Conservation (phyloP, 2,888 invertebrate species). For the Luperina nickerlii region DNA sequence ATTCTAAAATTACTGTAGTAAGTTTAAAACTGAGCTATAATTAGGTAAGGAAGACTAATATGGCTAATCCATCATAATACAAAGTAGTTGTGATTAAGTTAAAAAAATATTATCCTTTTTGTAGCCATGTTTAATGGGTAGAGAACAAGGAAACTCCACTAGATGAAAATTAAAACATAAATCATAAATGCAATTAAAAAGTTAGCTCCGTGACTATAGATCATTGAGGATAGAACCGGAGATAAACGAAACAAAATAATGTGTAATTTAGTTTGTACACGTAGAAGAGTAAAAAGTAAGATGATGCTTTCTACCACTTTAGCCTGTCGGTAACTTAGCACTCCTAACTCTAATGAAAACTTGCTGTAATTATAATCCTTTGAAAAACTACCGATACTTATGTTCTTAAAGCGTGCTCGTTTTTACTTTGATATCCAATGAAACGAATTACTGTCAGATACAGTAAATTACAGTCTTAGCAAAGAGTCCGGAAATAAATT, state of each 20-base stretch:
- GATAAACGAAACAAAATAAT: constrained; percentile 51
- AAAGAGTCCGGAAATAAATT: constrained; percentile 32
- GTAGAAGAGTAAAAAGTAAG: constrained; percentile 7
- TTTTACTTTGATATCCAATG: constrained; percentile 42
- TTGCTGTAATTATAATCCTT: constrained; percentile 37
- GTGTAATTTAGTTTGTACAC: constrained; percentile 24
- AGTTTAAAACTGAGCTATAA: constrained; percentile 22
- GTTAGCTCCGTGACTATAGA: constrained; percentile 42
- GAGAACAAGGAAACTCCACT: constrained; percentile 29
- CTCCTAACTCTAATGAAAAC: constrained; percentile 11
- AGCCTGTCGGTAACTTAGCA: constrained; percentile 34
- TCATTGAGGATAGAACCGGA: constrained; percentile 36
- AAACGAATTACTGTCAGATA: constrained; percentile 45
- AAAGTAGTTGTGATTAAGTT: constrained; percentile 1
- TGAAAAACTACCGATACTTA: constrained; percentile 37
- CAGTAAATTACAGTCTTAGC: constrained; percentile 38
- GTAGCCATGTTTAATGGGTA: constrained; percentile 6
- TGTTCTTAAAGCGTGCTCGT: constrained; percentile 30
- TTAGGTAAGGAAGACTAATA: constrained; percentile 8
- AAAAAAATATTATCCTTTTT: constrained; percentile 17
- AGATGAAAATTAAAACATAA: constrained; percentile 51
- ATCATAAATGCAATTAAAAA: constrained; percentile 49
- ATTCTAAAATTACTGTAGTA: constrained; percentile 34
- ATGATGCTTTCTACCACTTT: constrained; percentile 18
- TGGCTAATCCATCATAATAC: constrained; percentile 20